Conservation (phyloP, 2,113 vertebrate species). For the Mola mola region DNA sequence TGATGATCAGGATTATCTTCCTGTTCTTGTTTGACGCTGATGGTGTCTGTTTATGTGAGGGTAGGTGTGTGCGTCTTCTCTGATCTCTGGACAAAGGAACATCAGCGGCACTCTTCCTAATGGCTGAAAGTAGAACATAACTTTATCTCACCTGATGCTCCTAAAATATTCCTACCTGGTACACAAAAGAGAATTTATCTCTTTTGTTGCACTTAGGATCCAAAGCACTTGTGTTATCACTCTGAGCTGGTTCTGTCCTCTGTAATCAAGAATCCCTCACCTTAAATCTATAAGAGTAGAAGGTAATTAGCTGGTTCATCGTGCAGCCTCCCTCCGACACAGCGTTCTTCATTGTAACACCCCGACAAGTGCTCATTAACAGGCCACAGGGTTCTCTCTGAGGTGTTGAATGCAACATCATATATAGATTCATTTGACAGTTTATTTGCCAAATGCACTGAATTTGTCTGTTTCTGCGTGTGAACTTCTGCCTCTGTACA, state of each 20-base stretch:
- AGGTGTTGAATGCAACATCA: too few relatives aligned
- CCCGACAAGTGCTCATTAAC: too few relatives aligned
- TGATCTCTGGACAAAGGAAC: constrained; percentile 17
- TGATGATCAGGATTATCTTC: constrained; percentile 29
- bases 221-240: constrained; percentile 36
- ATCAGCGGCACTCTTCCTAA: background rate
- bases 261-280: background rate
- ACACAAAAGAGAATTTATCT: background rate
- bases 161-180: constrained; percentile 5
- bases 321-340: too few relatives aligned
- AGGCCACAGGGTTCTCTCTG: too few relatives aligned
- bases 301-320: too few relatives aligned
- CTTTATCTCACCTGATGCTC: constrained; percentile 19
- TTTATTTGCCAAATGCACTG: too few relatives aligned
- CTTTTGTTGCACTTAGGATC: constrained; percentile 30
- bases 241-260: constrained; percentile 7
- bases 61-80: constrained; percentile 18
- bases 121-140: constrained; percentile 22
- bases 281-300: too few relatives aligned
- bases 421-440: too few relatives aligned
- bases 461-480: too few relatives aligned
- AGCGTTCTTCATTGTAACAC: too few relatives aligned
- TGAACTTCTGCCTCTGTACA: too few relatives aligned
- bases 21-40: background rate
- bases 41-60: constrained; percentile 26